Percentiles rank a stretch among this genome's conserved stretches.
Conservation (phyloP, 2,113 vertebrate genomes). For the Lycaon pictus region DNA sequence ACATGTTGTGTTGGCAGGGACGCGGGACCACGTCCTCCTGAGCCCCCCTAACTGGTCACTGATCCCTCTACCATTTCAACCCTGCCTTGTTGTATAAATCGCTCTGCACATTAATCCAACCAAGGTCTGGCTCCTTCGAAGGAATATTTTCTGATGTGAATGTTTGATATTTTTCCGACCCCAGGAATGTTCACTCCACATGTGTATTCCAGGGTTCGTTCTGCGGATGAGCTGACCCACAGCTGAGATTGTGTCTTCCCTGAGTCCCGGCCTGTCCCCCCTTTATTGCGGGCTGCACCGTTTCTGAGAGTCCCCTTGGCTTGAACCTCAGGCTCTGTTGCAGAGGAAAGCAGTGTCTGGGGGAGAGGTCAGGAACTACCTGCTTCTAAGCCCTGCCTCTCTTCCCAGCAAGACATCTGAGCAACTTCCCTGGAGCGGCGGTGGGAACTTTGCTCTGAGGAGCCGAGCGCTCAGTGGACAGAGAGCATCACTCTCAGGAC, state of each 20-base stretch:
- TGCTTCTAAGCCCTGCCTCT: neutral
- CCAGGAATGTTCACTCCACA: neutral
- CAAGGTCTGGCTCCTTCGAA: neutral
- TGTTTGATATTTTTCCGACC: neutral
- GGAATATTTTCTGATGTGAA: neutral
- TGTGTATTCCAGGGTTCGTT: neutral
- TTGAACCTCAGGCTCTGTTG: neutral
- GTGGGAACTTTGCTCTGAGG: neutral
- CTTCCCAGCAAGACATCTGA: neutral
- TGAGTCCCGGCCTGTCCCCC: neutral
- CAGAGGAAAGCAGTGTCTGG: neutral
- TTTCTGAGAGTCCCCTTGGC: neutral
- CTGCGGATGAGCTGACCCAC: neutral
- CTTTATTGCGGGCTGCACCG: fast-evolving
- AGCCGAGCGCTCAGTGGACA: neutral
- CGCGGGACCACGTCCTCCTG: fast-evolving
- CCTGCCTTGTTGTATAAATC: no score
- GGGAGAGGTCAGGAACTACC: neutral
- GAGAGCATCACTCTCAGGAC: neutral
- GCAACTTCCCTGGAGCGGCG: neutral
- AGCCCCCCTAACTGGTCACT: neutral
- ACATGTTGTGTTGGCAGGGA: neutral
- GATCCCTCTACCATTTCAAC: neutral
- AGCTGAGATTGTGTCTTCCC: neutral
- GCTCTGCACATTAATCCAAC: neutral